Percentiles rank a stretch among this genome's conserved stretches.
phyloP scores from a whole-genome alignment of 2,113 vertebrate species.

The Corythaeola cristata region DNA sequence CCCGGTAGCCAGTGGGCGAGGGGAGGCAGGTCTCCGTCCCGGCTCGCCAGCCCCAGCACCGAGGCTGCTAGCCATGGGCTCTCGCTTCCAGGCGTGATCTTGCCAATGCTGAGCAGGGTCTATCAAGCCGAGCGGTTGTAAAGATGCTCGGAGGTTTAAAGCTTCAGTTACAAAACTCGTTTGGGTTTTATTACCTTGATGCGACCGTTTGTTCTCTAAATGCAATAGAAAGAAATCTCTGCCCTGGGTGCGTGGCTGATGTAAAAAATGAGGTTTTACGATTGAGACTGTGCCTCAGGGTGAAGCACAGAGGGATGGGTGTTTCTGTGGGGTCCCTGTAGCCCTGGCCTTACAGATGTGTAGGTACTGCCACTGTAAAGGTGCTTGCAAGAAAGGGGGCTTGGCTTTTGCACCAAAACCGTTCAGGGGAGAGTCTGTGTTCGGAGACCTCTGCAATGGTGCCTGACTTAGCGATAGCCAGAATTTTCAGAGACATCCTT shows the following conservation, averaged over 20 bases:
- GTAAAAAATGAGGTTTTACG: background rate
- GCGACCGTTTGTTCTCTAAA: background rate
- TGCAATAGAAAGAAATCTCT: background rate
- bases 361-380: background rate
- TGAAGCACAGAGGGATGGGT: background rate
- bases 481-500: background rate
- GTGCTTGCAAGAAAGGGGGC: background rate
- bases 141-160: background rate
- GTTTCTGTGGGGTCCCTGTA: background rate
- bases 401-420: background rate
- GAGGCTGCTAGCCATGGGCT: background rate
- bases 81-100: rapidly evolving
- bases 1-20: rapidly evolving
- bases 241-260: background rate
- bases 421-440: rapidly evolving
- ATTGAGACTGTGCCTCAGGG: background rate
- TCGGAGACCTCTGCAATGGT: background rate
- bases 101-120: rapidly evolving
- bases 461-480: background rate
- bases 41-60: background rate
- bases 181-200: background rate
- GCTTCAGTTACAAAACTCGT: background rate
- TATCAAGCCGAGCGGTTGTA: background rate
- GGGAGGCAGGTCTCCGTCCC: too few species aligned
- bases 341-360: background rate